A percentile compares a stretch with the other conserved stretches of the same genome.
Conservation (phyloP, 2,888 invertebrate species). For the Patella ulyssiponensis region DNA sequence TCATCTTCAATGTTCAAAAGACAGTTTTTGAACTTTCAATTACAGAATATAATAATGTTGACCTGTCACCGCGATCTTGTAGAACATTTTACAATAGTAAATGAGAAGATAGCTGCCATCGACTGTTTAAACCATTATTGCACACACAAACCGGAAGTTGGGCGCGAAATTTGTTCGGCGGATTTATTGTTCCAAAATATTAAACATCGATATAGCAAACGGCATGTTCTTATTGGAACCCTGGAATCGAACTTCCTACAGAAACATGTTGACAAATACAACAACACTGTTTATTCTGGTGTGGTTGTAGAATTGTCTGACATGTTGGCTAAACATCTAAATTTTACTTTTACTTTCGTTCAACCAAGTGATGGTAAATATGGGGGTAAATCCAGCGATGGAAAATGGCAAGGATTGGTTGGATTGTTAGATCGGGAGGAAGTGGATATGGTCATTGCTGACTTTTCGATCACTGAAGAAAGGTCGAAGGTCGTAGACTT, state of each 20-base stretch:
- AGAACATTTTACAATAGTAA: too few relatives aligned
- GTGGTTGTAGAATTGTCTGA: neutral
- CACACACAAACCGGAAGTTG: too few relatives aligned
- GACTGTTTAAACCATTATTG: too few relatives aligned
- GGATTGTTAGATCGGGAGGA: neutral
- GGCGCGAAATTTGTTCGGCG: neutral
- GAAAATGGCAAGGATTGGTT: neutral
- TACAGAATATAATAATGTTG: too few relatives aligned
- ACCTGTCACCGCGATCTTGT: too few relatives aligned
- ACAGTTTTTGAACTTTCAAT: too few relatives aligned
- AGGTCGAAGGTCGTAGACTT: neutral
- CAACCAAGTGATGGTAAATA: neutral
- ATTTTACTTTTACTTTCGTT: neutral
- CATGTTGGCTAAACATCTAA: neutral
- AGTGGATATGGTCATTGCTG: neutral
- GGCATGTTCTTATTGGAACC: neutral
- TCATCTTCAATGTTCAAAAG: too few relatives aligned
- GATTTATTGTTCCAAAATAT: neutral
- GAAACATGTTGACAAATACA: neutral
- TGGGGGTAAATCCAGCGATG: neutral
- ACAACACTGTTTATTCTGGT: neutral
- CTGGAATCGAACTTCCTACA: neutral
- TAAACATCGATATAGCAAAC: neutral
- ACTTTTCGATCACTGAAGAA: neutral
- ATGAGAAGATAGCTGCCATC: too few relatives aligned